Evolutionary conservation across 2,113 vertebrate species (phyloP).

Genomic region (Ciconia boyciana): DNA sequence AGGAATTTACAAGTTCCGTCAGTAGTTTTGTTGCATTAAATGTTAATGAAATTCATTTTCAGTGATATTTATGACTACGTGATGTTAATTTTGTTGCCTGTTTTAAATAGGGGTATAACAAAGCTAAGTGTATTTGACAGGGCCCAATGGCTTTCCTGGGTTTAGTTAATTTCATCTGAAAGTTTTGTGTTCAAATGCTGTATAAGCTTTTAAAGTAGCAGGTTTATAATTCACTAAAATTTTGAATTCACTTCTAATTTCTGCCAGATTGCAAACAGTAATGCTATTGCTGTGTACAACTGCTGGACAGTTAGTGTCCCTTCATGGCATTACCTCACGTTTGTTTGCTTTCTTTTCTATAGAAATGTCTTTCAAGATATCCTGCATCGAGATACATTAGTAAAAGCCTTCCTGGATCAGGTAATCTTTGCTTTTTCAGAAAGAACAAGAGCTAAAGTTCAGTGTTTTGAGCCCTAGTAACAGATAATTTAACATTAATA

Average conservation of each 20-base stretch:
- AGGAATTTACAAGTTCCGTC: background rate
- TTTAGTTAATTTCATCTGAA: background rate
- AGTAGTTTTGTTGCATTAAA: background rate
- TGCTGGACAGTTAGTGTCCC: background rate
- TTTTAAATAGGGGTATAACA: background rate
- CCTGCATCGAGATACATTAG: constrained; percentile 89
- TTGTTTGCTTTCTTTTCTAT: background rate
- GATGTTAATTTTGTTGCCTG: background rate
- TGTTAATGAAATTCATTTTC: background rate
- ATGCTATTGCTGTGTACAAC: background rate
- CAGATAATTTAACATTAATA: background rate
- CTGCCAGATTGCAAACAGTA: background rate
- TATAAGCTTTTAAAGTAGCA: background rate
- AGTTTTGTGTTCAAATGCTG: background rate
- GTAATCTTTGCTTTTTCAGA: constrained; percentile 66
- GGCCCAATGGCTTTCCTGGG: background rate
- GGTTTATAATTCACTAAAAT: background rate
- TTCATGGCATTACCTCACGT: background rate
- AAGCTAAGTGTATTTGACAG: background rate
- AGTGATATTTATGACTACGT: background rate
- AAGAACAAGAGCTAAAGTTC: background rate
- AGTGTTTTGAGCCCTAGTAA: background rate
- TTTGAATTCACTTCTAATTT: background rate
- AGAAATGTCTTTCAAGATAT: constrained; percentile 98
- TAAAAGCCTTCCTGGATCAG: constrained; percentile 94